Conservation (phyloP, 2,888 invertebrate genomes). For the Sarcophaga variegata region DNA sequence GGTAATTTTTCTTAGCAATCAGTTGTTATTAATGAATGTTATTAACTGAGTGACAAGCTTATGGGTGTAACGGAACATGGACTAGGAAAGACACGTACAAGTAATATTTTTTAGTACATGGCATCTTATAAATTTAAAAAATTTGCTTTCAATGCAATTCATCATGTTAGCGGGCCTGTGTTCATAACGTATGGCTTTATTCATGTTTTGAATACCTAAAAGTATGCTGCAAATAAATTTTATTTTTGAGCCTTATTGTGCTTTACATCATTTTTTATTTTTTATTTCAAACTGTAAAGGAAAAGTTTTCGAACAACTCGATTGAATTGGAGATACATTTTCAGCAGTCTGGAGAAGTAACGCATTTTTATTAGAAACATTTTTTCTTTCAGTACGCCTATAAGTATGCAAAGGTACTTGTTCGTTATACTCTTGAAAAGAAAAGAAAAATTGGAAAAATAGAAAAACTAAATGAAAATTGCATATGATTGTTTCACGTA, state of each 20-base stretch:
- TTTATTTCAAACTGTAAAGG: background rate
- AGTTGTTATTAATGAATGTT: background rate
- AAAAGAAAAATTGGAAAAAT: background rate
- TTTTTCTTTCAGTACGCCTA: background rate
- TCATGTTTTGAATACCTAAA: constrained; percentile 1
- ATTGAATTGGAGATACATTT: constrained; percentile 36
- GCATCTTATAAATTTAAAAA: background rate
- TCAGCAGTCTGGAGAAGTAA: constrained; percentile 27
- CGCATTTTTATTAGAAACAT: constrained; percentile 4
- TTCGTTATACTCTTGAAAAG: constrained; percentile 24
- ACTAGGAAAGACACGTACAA: constrained; percentile 5
- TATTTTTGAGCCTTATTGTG: background rate
- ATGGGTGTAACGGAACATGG: background rate
- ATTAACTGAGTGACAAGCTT: background rate
- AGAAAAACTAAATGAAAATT: constrained; percentile 9
- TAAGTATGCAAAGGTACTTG: constrained; percentile 38
- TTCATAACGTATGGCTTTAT: background rate
- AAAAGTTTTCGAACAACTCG: too few species aligned
- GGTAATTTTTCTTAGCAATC: background rate
- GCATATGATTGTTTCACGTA: constrained; percentile 43
- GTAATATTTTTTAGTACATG: constrained; percentile 13
- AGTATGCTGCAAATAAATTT: constrained; percentile 25
- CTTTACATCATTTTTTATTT: background rate
- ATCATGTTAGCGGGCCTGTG: constrained; percentile 5
- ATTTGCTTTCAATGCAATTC: constrained; percentile 5